These are phyloP conservation scores for Rhinogobius similis DNA, from an alignment of 2,113 vertebrate species.

Conservation along the genomic window DNA sequence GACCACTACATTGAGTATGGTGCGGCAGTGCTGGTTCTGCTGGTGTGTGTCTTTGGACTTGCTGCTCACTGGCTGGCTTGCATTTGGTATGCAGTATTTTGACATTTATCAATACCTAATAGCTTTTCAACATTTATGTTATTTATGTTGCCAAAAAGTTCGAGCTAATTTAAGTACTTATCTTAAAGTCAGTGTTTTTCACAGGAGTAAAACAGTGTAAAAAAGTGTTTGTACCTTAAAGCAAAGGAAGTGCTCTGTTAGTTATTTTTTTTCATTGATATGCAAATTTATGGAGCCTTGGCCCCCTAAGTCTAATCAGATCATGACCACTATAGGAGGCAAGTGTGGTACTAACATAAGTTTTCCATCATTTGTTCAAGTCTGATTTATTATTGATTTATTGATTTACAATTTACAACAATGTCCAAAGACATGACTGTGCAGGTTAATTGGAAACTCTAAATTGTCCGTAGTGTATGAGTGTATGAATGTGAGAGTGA, in stretches of 20 bases:
- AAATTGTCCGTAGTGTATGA: no score
- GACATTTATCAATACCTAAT: no score
- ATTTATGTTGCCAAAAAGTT: not conserved
- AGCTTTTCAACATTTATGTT: not conserved
- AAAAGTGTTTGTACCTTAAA: no score
- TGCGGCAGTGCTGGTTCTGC: conserved; percentile 91
- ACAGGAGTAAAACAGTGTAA: no score
- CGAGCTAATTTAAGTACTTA: not conserved
- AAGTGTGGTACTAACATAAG: conserved; percentile 24
- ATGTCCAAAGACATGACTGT: no score
- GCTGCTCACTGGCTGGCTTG: conserved; percentile 98
- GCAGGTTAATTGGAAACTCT: no score
- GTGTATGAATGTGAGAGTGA: no score
- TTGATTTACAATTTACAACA: no score
- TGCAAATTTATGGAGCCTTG: conserved; percentile 48
- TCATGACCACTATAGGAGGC: conserved; percentile 37
- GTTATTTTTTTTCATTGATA: conserved; percentile 28
- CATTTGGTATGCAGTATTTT: conserved; percentile 82
- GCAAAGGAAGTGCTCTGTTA: conserved; percentile 22
- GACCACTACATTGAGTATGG: conserved; percentile 98
- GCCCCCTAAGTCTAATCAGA: conserved; percentile 57
- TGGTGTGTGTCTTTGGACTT: conserved; percentile 98
- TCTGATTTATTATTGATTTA: conserved; percentile 51
- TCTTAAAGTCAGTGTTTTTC: not conserved
- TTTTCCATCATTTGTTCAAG: conserved; percentile 29